Base-by-base conservation (phyloP, 2,888 invertebrate species). In the Troides helena region DNA sequence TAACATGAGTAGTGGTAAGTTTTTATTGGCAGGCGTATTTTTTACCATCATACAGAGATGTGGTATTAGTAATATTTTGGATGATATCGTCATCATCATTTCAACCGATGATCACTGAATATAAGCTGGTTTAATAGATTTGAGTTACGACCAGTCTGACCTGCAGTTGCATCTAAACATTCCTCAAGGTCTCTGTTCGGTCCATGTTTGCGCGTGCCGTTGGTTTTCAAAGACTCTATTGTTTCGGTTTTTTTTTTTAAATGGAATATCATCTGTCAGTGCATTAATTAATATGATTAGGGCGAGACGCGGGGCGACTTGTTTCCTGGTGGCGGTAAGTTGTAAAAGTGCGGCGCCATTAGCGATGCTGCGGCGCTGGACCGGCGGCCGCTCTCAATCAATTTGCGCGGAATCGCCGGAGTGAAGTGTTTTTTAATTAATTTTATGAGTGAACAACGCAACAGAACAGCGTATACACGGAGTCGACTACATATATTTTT, bases 391-490 rank as follows among this genome's bases (percentile, higher is more conserved):
- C 88, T 89, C 90, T 87, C 89, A 85, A 87, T 92, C 90, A 91
- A 92, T 91, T 92, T 91, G 90, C 83, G 81, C 82, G 82, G 85
- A 90, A 90, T 90, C 91, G 84, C 86, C 85, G 80, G 85, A 86
- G 86, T 87, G 90, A 90, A 91, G 92, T 90, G 91, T 90, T 91
- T 92, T 90, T 92, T 91, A 91, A 92, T 92, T 91, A 91, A 90
- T 91, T 90, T 92, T 89, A 89, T 91, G 90, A 88, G 86, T 87
- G 88, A 89, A 84, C 88, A 83, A 84, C 85, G 82, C 78, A 73
- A 78, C 70, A 46, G 82, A 72, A 84, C 81, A 79, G 58, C 18
- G 64, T 63, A 71, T 70, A 62, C 53, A 64, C 83, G 77, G 87
- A 88, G 85, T 67, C 59, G 73, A 63, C 18, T n/a, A 30, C 39